Evolutionary conservation across 2,888 invertebrate genomes (phyloP), one percentile per base, ranked within the genome.

Genomic region (Parapristionchus giblindavisi): DNA sequence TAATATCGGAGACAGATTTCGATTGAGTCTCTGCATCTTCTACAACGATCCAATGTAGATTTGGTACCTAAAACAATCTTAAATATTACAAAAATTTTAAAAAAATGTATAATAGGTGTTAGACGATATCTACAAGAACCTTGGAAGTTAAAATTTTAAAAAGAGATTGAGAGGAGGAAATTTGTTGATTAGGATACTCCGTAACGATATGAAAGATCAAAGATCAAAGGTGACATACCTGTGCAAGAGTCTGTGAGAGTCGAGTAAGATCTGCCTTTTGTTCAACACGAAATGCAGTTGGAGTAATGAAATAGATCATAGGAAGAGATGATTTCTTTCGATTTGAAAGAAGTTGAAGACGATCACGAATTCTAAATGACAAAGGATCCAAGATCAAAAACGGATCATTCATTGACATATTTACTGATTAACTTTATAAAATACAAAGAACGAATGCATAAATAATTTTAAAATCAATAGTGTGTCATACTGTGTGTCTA

Each of bases 31-130:
- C 89, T 70, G 92, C 91, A 88, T 94, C 94, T 88, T 94, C 93
- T 52, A 93, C 92, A n/a, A 94, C 90, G 81, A 94, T 92, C 94
- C 94, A 94, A 86, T 93, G 92, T 63, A 94, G 87, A 75, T 92
- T 91, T 24, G 92, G 92, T 21, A 93, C 92, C 75, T 75, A 51
- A n/a, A n/a, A 54, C n/a, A n/a, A n/a, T n/a, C n/a, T n/a, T n/a
- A n/a, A n/a, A n/a, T n/a, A n/a, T n/a, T n/a, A n/a, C n/a, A n/a
- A n/a, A n/a, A n/a, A n/a, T n/a, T n/a, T n/a, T n/a, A n/a, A n/a
- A n/a, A n/a, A n/a, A n/a, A n/a, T n/a, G n/a, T n/a, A n/a, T n/a
- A n/a, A n/a, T n/a, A n/a, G n/a, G n/a, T n/a, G n/a, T n/a, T n/a
- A n/a, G n/a, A n/a, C n/a, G n/a, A n/a, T n/a, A n/a, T n/a, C n/a